Percentiles rank a stretch among this genome's conserved stretches.
Conservation (phyloP, 2,113 vertebrate genomes). For the Scomber colias region DNA sequence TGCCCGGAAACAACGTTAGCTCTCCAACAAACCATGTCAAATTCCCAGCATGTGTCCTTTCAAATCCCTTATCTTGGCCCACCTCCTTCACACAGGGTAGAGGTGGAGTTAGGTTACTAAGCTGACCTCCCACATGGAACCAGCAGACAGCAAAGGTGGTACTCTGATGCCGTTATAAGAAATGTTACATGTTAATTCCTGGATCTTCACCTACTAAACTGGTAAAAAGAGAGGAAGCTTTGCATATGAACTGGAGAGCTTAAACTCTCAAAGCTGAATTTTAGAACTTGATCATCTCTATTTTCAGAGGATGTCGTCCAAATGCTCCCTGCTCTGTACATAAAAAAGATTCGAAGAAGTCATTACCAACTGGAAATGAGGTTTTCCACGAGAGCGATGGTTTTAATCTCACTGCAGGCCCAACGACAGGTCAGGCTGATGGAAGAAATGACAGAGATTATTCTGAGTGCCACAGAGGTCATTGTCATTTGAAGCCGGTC, state of each 20-base stretch:
- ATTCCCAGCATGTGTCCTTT: conserved; percentile 57
- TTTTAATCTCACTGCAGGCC: conserved; percentile 53
- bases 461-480: conserved; percentile 33
- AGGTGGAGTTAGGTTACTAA: conserved; percentile 60
- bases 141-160: neutral
- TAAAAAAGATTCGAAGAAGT: conserved; percentile 1
- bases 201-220: neutral
- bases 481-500: conserved; percentile 59
- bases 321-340: neutral
- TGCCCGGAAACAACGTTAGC: conserved; percentile 35
- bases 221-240: neutral
- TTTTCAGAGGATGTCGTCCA: conserved; percentile 3
- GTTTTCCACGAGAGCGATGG: conserved; percentile 41
- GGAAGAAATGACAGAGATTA: conserved; percentile 36
- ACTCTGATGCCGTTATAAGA: neutral
- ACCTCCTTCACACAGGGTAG: conserved; percentile 43
- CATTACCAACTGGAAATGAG: conserved; percentile 28
- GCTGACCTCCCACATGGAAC: conserved; percentile 55
- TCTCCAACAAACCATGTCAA: conserved; percentile 54
- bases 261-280: neutral
- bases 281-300: neutral
- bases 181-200: neutral
- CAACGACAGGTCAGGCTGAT: conserved; percentile 13
- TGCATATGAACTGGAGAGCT: neutral
- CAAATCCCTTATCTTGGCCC: conserved; percentile 61